Conservation (phyloP, 2,888 invertebrate genomes). For the Abrostola tripartita region DNA sequence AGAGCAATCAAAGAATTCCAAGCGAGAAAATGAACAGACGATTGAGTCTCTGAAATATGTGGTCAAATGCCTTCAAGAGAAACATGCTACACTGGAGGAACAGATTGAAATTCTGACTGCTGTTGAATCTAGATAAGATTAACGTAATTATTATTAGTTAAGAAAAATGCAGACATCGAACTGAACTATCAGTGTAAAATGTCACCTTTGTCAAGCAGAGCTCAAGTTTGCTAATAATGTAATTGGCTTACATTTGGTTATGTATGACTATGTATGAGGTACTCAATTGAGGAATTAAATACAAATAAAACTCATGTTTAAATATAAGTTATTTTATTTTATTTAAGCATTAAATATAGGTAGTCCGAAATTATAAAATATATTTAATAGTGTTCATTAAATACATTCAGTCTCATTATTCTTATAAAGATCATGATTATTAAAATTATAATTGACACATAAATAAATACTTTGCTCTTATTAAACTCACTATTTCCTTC, state of each 20-base stretch:
- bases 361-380: constrained; percentile 23
- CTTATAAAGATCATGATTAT: constrained; percentile 37
- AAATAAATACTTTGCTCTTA: constrained; percentile 38
- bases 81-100: constrained; percentile 82
- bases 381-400: constrained; percentile 31
- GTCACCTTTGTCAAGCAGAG: no score
- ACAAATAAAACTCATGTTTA: constrained; percentile 25
- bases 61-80: constrained; percentile 82
- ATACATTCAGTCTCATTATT: constrained; percentile 54
- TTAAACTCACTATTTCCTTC: constrained; percentile 61
- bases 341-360: constrained; percentile 14
- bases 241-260: no score
- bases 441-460: constrained; percentile 35
- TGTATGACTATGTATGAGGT: not conserved
- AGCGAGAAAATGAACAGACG: constrained; percentile 72
- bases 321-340: constrained; percentile 23
- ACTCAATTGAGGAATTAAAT: constrained; percentile 7
- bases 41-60: constrained; percentile 79
- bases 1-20: constrained; percentile 66
- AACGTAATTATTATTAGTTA: not conserved
- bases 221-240: no score
- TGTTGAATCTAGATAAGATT: constrained; percentile 75
- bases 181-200: no score
- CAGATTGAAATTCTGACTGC: constrained; percentile 83
- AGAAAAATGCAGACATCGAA: no score